Conservation (phyloP, 2,888 invertebrate species). For the Pheosia gnoma region DNA sequence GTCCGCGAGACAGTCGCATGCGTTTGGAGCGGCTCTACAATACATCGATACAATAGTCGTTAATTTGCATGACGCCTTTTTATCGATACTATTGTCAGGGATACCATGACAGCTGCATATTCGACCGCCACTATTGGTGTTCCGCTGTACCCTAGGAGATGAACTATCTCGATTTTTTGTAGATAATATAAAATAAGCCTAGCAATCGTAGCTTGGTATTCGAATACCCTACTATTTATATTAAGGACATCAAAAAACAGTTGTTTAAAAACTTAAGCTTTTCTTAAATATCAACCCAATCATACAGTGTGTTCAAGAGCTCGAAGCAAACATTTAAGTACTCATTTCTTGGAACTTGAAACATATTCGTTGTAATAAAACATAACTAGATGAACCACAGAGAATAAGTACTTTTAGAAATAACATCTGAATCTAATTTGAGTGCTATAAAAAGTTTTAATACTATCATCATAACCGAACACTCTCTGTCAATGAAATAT, state of each 20-base stretch:
- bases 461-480: not conserved
- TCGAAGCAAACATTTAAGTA: too few species aligned
- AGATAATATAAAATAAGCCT: too few species aligned
- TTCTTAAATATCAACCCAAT: too few species aligned
- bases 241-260: too few species aligned
- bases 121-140: slow-evolving; percentile 9
- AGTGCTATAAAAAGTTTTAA: not conserved
- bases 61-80: slow-evolving; percentile 84
- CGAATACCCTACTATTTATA: too few species aligned
- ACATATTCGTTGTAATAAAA: not conserved
- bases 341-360: not conserved
- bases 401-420: not conserved
- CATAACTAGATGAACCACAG: not conserved
- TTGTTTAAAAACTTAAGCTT: too few species aligned
- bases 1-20: slow-evolving; percentile 69
- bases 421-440: not conserved
- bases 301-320: too few species aligned
- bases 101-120: slow-evolving; percentile 67
- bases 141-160: not conserved
- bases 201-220: too few species aligned
- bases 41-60: slow-evolving; percentile 70
- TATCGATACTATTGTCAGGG: slow-evolving; percentile 71
- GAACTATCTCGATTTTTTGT: not conserved
- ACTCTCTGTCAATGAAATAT: slow-evolving; percentile 4
- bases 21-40: slow-evolving; percentile 58